Evolutionary conservation across 2,888 invertebrate species (phyloP).

Genomic region (Clunio marinus): DNA sequence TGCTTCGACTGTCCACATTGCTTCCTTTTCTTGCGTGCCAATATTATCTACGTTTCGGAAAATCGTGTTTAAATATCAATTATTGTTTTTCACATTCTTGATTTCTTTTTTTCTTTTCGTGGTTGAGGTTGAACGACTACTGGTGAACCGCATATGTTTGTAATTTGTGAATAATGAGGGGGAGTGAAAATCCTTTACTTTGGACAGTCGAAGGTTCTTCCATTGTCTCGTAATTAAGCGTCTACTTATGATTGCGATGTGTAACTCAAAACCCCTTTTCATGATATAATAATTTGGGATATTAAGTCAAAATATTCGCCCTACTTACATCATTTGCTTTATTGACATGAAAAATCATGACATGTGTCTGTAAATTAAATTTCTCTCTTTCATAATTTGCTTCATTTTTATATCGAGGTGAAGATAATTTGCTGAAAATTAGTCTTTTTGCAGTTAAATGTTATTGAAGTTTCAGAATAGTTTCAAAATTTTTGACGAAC

Average conservation of each 20-base stretch:
- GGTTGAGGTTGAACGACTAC: background rate
- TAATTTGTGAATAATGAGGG: slow-evolving; percentile 25
- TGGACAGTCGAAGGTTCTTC: background rate
- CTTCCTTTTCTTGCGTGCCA: slow-evolving; percentile 31
- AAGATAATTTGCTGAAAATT: slow-evolving; percentile 17
- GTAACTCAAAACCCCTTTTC: background rate
- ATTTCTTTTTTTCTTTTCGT: background rate
- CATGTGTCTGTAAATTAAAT: slow-evolving; percentile 35
- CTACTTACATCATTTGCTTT: slow-evolving; percentile 27
- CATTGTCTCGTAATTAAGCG: slow-evolving; percentile 12
- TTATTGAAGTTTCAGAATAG: background rate
- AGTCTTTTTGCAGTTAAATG: too few species aligned
- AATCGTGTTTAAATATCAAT: slow-evolving; percentile 37
- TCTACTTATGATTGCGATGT: background rate
- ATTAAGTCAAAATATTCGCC: slow-evolving; percentile 7
- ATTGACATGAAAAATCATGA: slow-evolving; percentile 35
- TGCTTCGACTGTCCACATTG: background rate
- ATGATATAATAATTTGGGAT: slow-evolving; percentile 14
- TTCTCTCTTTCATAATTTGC: background rate
- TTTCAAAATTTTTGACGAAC: background rate
- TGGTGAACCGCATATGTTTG: slow-evolving; percentile 32
- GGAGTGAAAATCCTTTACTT: slow-evolving; percentile 8
- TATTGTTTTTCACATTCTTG: slow-evolving; percentile 27
- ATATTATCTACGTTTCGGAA: background rate
- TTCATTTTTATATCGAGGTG: background rate